Conservation (phyloP, 2,113 vertebrate genomes). For the Callaeas wilsoni region DNA sequence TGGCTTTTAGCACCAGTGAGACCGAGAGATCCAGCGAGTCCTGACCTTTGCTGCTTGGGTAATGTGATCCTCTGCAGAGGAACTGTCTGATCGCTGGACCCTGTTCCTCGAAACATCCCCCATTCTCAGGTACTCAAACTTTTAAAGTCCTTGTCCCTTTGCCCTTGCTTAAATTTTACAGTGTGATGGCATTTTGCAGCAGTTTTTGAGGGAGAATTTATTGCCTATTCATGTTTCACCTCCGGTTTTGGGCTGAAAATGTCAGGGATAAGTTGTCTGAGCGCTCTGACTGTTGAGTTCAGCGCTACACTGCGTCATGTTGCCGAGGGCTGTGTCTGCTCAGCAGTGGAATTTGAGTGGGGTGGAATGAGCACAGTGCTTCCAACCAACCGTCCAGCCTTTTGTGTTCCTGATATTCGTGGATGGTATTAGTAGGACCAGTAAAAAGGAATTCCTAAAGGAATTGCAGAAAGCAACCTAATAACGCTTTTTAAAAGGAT, state of each 20-base stretch:
- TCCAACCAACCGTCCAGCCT: neutral
- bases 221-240: neutral
- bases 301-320: neutral
- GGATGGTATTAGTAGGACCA: neutral
- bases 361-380: neutral
- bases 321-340: constrained; percentile 7
- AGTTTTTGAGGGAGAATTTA: neutral
- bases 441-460: neutral
- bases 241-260: neutral
- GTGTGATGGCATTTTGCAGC: neutral
- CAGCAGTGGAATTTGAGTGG: constrained; percentile 17
- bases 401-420: neutral
- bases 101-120: neutral
- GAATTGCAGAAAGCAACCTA: neutral
- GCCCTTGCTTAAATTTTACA: neutral
- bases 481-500: neutral
- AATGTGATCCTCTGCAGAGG: neutral
- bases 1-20: neutral
- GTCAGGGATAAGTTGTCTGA: neutral
- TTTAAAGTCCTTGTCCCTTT: neutral
- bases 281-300: neutral
- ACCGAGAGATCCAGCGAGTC: neutral
- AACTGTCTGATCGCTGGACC: neutral
- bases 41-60: neutral
- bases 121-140: neutral